Evolutionary conservation across 2,797 vertebrate species (phyloP), one percentile per base, ranked within the genome.

Genomic region (Mycteria americana): DNA sequence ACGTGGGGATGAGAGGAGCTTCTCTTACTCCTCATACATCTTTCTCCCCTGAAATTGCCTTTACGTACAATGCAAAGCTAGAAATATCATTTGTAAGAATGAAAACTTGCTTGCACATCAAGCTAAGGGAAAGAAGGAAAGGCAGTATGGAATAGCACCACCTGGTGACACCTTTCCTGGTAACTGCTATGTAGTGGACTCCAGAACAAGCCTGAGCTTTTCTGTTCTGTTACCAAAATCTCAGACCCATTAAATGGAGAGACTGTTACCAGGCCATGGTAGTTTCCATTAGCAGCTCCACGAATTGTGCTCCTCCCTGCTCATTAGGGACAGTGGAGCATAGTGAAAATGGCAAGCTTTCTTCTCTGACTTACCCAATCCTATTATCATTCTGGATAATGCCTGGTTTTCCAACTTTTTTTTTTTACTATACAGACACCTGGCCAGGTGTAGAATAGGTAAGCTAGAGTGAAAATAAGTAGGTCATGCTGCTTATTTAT

Each of bases 71-170:
- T 31, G 22, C 15, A 74, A 86, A 90, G 22, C 33, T 77, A 21
- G 31, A 69, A 67, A 8, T 41, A 8, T 0, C 0, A 1, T 37
- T 43, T 70, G 6, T 25, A 63, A 24, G 48, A 90, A 56, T 15
- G 41, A 53, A 63, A 77, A 80, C 16, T 54, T 73, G 18, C 18
- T 60, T 78, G 39, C 18, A 28, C 0, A 2, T 43, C 3, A 22
- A 67, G 59, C 8, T 37, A 10, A 28, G 33, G 50, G 18, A 48
- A 57, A 10, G 35, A 43, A 10, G n/a, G 23, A 64, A 59, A 54
- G 25, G 21, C 10, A 2, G 17, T 18, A 37, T 50, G 41, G 86
- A 81, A 84, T n/a, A 84, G 80, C 89, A 88, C 72, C 91, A 84
- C 41, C 69, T 84, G 57, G 27, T 91, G 86, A 72, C 50, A 22